Percentiles rank a stretch among this genome's conserved stretches.
phyloP scores from a whole-genome alignment of 2,113 vertebrate species.

The Eurystomus gularis region DNA sequence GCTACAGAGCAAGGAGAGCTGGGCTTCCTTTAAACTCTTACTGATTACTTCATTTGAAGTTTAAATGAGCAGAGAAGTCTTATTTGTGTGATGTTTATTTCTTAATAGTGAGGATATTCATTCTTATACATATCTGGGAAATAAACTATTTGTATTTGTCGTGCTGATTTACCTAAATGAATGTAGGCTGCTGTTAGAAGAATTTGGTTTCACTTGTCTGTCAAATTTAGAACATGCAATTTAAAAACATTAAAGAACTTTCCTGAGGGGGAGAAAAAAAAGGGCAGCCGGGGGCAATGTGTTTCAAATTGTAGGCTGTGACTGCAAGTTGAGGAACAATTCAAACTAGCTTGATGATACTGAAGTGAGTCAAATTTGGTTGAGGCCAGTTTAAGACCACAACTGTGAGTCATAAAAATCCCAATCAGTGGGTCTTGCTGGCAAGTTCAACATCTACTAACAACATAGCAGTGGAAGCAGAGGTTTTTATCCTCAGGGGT shows the following conservation, averaged over 20 bases:
- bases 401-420: slow-evolving; percentile 42
- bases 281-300: slow-evolving; percentile 13
- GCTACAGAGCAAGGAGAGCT: background rate
- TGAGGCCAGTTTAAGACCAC: slow-evolving; percentile 32
- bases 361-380: slow-evolving; percentile 30
- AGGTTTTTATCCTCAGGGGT: background rate
- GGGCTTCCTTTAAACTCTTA: background rate
- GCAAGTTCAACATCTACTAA: background rate
- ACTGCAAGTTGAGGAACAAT: slow-evolving; percentile 43
- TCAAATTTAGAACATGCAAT: background rate
- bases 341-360: slow-evolving; percentile 41
- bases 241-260: background rate
- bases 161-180: background rate
- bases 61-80: background rate
- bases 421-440: background rate
- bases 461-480: background rate
- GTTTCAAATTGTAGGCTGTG: slow-evolving; percentile 50
- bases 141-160: background rate
- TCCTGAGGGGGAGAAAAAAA: background rate
- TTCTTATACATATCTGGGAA: background rate
- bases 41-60: background rate
- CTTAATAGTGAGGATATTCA: background rate
- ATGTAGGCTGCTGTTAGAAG: background rate
- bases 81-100: background rate
- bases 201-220: background rate